Evolutionary conservation across 2,888 invertebrate species (phyloP).

Genomic region (Spodoptera littoralis): DNA sequence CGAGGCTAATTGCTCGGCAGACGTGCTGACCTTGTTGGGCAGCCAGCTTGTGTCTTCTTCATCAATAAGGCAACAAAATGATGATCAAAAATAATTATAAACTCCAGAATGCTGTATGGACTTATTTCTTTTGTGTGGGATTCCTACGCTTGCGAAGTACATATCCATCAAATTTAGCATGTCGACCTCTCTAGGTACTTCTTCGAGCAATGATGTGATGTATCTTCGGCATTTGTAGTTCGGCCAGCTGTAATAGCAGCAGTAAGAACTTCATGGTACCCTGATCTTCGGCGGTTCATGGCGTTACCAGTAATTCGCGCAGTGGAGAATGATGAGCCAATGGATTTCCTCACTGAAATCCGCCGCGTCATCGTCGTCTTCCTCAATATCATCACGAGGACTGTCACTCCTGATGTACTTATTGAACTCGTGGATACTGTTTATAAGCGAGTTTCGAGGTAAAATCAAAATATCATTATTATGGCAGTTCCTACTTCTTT

Average conservation of each 20-base stretch:
- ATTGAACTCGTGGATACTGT: constrained; percentile 85
- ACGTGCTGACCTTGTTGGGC: no score
- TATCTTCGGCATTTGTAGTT: constrained; percentile 55
- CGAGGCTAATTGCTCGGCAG: no score
- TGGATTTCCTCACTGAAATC: constrained; percentile 93
- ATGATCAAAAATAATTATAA: no score
- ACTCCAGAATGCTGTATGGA: no score
- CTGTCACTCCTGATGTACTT: constrained; percentile 75
- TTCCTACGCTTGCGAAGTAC: no score
- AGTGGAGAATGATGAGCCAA: constrained; percentile 90
- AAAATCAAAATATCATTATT: background rate
- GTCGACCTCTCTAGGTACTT: no score
- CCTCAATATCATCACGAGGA: constrained; percentile 88
- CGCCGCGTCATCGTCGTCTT: constrained; percentile 92
- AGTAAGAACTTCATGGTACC: constrained; percentile 72
- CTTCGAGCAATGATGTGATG: no score
- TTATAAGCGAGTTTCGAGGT: constrained; percentile 79
- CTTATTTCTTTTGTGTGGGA: no score
- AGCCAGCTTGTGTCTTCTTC: no score
- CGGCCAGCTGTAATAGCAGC: constrained; percentile 73
- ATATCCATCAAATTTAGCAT: no score
- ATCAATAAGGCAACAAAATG: no score
- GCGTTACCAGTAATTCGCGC: constrained; percentile 89
- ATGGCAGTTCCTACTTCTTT: no score
- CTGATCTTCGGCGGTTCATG: constrained; percentile 87